Base-by-base conservation (phyloP, 2,113 vertebrate species). In the Forbesichthys papilliferus region DNA sequence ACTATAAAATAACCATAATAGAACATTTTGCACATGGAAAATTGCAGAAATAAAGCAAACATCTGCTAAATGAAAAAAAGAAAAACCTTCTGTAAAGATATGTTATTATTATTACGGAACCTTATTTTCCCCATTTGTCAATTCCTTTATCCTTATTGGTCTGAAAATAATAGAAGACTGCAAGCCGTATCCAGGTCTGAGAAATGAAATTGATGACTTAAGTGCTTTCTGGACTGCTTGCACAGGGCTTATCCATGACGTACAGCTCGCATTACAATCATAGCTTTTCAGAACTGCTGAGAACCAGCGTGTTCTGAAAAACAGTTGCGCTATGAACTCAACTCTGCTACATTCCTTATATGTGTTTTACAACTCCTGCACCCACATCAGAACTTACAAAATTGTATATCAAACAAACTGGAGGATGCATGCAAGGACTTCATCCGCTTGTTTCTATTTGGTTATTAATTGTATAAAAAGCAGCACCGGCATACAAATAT, bases 161-260 rank as follows among this genome's bases (percentile, higher is more conserved):
- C 13, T 27, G 56, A 42, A 54, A 57, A 11, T 7, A 33, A 57
- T 27, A 57, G 20, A 27, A 20, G 18, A 16, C 47, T 59, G 64
- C 20, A 57, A n/a, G 20, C 60, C 63, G 42, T 12, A 42, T 3
- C 58, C 47, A 13, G 61, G 11, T 20, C 49, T 46, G 53, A 49
- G 36, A 78, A 73, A 73, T 70, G 18, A 71, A 84, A 61, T 11
- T 57, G 66, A 68, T 81, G 74, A 71, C 65, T 61, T 61, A 52
- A 70, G 4, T 72, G 69, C 14, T 74, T 74, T 82, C 68, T 61
- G 61, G 9, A 55, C 36, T 33, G 56, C 67, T 64, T 64, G 49
- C n/a, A 78, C 69, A 79, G 79, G 70, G 75, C 74, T 67, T 46
- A 61, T 27, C 55, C 57, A 52, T 48, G 56, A 75, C 60, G 67